Evolutionary conservation across 1,140 invertebrate species (phyloP).

Genomic region (Bombus cullumanus): DNA sequence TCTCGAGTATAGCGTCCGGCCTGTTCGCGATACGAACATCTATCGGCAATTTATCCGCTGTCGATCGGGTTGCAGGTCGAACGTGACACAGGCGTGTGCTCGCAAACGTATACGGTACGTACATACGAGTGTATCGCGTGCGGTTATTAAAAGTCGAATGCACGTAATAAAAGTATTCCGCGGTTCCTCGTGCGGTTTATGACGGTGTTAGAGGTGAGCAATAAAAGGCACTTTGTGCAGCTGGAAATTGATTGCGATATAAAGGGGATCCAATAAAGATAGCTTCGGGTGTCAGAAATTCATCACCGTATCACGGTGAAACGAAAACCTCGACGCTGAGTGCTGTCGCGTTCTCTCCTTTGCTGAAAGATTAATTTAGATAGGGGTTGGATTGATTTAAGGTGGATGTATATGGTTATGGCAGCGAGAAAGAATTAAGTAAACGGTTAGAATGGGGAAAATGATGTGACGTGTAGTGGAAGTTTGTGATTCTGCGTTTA

Average conservation of each 20-base stretch:
- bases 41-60: background rate
- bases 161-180: constrained; percentile 11
- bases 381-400: constrained; percentile 2
- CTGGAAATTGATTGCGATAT: constrained; percentile 11
- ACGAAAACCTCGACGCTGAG: background rate
- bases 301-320: background rate
- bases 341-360: too few relatives aligned
- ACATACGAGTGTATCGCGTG: background rate
- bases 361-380: background rate
- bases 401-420: background rate
- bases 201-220: constrained; percentile 24
- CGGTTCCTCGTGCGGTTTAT: constrained; percentile 7
- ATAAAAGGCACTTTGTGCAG: constrained; percentile 30
- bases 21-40: background rate
- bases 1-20: background rate
- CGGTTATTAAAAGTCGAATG: constrained; percentile 26
- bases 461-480: background rate
- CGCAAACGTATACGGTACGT: background rate
- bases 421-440: background rate
- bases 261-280: constrained; percentile 18
- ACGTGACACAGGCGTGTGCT: background rate
- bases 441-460: background rate
- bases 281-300: constrained; percentile 7
- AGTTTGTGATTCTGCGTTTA: background rate
- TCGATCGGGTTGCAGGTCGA: background rate